Evolutionary conservation across 2,888 invertebrate genomes (phyloP).

Genomic region (Sinopyrophorus schimmeli): DNA sequence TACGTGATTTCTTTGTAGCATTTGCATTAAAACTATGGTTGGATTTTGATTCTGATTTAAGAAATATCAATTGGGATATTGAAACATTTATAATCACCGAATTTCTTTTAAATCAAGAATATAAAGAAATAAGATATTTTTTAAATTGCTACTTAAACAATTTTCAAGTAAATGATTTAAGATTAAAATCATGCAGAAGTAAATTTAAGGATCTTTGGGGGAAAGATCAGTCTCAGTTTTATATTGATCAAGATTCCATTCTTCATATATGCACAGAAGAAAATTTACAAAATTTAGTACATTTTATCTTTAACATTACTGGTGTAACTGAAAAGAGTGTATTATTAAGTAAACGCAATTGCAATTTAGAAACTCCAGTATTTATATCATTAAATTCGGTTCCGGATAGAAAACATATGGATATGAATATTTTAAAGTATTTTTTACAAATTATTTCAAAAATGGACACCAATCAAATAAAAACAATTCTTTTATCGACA

Average conservation of each 20-base stretch:
- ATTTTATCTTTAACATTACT: conserved; percentile 15
- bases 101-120: conserved; percentile 4
- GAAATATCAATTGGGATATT: conserved; percentile 6
- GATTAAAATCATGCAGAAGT: conserved; percentile 7
- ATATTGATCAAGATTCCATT: conserved; percentile 11
- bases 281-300: conserved; percentile 11
- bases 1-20: conserved; percentile 21
- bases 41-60: conserved; percentile 2
- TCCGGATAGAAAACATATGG: not conserved
- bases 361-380: conserved; percentile 12
- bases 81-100: conserved; percentile 12
- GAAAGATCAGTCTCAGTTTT: not conserved
- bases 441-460: conserved; percentile 9
- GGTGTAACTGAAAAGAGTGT: not conserved
- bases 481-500: conserved; percentile 11
- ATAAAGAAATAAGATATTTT: conserved; percentile 20
- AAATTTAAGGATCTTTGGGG: not conserved
- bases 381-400: conserved; percentile 2
- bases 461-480: not conserved
- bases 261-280: conserved; percentile 17
- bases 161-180: not conserved
- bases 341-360: conserved; percentile 14
- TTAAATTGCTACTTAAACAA: conserved; percentile 13
- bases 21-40: conserved; percentile 14
- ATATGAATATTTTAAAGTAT: conserved; percentile 1